A percentile compares a stretch with the other conserved stretches of the same genome.
These are phyloP conservation scores for Rhopalosiphum padi DNA, from an alignment of 1,140 invertebrate species.

Conservation along the genomic window DNA sequence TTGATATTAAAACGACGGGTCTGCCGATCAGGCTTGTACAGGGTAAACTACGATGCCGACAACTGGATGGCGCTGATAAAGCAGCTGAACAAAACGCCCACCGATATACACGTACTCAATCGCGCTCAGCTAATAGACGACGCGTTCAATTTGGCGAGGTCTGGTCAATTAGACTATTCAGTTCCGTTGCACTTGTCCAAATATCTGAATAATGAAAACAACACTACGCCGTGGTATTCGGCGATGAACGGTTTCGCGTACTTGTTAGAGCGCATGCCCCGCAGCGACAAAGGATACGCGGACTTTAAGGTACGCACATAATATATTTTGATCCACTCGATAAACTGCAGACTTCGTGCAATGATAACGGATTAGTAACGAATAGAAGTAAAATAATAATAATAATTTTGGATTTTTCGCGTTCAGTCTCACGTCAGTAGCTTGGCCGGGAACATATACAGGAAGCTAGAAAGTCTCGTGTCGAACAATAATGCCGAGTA, in stretches of 20 bases:
- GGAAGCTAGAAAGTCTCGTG: background rate
- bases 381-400: background rate
- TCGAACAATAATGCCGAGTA: background rate
- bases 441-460: background rate
- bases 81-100: slow-evolving; percentile 65
- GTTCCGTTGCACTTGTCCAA: slow-evolving; percentile 54
- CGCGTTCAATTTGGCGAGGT: slow-evolving; percentile 76
- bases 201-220: slow-evolving; percentile 69
- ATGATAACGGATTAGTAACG: background rate
- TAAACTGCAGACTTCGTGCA: background rate
- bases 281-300: slow-evolving; percentile 68
- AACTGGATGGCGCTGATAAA: slow-evolving; percentile 73
- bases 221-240: slow-evolving; percentile 81
- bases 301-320: background rate
- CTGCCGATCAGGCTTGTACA: slow-evolving; percentile 70
- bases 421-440: background rate
- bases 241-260: slow-evolving; percentile 65
- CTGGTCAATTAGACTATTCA: slow-evolving; percentile 60
- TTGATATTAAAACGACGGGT: background rate
- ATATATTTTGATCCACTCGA: background rate
- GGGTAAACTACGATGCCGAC: slow-evolving; percentile 77
- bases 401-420: background rate
- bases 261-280: slow-evolving; percentile 7
- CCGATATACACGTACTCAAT: slow-evolving; percentile 68
- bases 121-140: slow-evolving; percentile 84